Percentiles rank a stretch among this genome's conserved stretches.
phyloP scores from a whole-genome alignment of 1,140 invertebrate genomes.

The Drosophila guanche region DNA sequence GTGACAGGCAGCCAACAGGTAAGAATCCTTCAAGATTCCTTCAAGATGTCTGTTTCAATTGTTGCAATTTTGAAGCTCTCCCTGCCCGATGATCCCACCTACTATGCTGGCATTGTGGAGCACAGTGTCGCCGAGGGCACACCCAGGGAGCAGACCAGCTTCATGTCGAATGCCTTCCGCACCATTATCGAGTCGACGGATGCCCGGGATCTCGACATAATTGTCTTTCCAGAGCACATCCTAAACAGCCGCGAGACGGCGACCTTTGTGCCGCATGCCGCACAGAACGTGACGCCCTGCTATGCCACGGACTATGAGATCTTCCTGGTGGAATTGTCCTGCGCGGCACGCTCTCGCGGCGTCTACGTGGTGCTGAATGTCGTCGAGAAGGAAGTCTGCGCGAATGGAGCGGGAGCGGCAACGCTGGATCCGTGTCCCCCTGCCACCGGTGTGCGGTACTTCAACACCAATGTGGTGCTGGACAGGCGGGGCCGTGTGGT shows the following conservation, averaged over 20 bases:
- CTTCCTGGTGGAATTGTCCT: conserved; percentile 69
- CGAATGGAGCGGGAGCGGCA: conserved; percentile 5
- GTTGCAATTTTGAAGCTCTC: conserved; percentile 72
- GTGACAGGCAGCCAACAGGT: too few relatives aligned
- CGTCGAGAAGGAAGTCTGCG: conserved; percentile 67
- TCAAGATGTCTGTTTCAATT: not conserved
- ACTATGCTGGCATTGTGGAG: conserved; percentile 85
- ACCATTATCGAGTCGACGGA: conserved; percentile 44
- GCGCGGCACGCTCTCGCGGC: conserved; percentile 45
- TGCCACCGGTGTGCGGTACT: conserved; percentile 62
- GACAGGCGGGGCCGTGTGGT: conserved; percentile 85
- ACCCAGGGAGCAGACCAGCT: not conserved
- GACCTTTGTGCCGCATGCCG: conserved; percentile 64
- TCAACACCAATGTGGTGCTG: conserved; percentile 90
- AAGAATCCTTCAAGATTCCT: not conserved
- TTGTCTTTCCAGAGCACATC: conserved; percentile 91
- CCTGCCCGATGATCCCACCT: conserved; percentile 83
- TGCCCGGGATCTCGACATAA: conserved; percentile 86
- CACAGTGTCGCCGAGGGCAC: conserved; percentile 36
- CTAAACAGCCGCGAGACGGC: conserved; percentile 62
- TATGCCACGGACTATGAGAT: conserved; percentile 64
- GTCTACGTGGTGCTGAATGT: conserved; percentile 77
- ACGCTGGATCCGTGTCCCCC: conserved; percentile 45
- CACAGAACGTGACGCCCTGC: conserved; percentile 58
- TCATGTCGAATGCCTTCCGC: conserved; percentile 23